Base-by-base conservation (phyloP, 53 echinoderm and acorn worm species). In the Patiria pectinifera region DNA sequence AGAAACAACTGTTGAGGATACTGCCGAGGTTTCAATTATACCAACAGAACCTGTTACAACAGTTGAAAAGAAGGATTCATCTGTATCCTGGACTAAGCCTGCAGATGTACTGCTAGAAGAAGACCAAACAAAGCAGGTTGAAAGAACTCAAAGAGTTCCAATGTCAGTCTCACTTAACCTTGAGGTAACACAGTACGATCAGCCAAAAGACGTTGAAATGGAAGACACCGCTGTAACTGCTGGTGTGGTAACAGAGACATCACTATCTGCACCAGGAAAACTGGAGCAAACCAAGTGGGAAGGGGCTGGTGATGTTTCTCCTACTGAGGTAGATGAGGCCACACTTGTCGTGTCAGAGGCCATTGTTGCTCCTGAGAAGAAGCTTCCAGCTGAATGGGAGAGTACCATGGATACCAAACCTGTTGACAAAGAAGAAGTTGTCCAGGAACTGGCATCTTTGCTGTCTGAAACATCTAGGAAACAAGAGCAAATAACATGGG, bases 241-340 rank as follows among this genome's bases (percentile, higher is more conserved):
- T 59, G 87, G 82, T 87, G 80, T 87, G n/a, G 53, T 93, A 23
- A 86, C 93, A 81, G 93, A 87, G 13, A 62, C 86, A 3, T 86
- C 93, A 45, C 87, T 93, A 63, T 62, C 78, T 82, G 82, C 69
- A 49, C 87, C 87, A 71, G 82, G 70, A 82, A 93, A 91, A 46
- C 84, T 91, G 76, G 85, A 94, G 48, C 80, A 90, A 63, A 18
- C 90, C 21, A 86, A 85, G 22, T 93, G 93, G 93, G 93, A 93
- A 82, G 82, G 84, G 44, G 45, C 84, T 60, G 72, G 59, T 61
- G 80, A 84, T n/a, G 87, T 88, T 49, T 22, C 86, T 76, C 48
- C 83, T 72, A 74, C 92, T 22, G 69, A 92, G n/a, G 25, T 76
- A 62, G 86, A 66, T 23, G 82, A 92, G 63, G 71, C 82, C 35